Percentiles rank a stretch among this genome's conserved stretches.
These are phyloP conservation scores for Epicampocera succincta DNA, from an alignment of 2,888 invertebrate species.

Conservation along the genomic window DNA sequence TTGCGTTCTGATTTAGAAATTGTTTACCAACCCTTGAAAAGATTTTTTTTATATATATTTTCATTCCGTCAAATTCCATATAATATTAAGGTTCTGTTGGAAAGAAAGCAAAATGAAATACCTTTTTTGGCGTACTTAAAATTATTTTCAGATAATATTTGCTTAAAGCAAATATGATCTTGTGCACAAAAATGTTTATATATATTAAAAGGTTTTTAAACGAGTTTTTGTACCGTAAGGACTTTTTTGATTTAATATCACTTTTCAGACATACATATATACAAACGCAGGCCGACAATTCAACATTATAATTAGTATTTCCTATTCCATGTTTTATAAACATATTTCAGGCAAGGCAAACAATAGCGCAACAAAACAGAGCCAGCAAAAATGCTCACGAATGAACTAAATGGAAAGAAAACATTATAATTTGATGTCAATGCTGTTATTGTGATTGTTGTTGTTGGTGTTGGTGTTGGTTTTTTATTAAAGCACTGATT, in stretches of 20 bases:
- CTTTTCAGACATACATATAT: background rate
- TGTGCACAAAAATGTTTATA: too few species aligned
- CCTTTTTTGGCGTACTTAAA: too few species aligned
- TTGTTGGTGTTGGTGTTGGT: slow-evolving; percentile 32
- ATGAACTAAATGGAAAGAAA: slow-evolving; percentile 39
- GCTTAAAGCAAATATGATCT: too few species aligned
- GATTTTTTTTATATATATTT: background rate
- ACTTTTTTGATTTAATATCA: too few species aligned
- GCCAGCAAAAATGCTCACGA: slow-evolving; percentile 8
- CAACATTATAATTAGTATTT: slow-evolving; percentile 12
- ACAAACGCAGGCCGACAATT: background rate
- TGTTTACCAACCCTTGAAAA: background rate
- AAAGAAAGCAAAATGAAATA: too few species aligned
- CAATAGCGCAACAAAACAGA: slow-evolving; percentile 20
- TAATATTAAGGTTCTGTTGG: too few species aligned
- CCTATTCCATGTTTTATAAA: slow-evolving; percentile 18
- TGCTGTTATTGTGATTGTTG: slow-evolving; percentile 23
- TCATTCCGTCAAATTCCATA: too few species aligned
- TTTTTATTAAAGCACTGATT: slow-evolving; percentile 49
- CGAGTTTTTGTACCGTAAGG: too few species aligned
- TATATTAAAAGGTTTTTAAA: too few species aligned
- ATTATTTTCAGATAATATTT: too few species aligned
- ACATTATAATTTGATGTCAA: slow-evolving; percentile 43
- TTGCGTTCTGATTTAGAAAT: slow-evolving; percentile 11
- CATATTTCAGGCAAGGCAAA: slow-evolving; percentile 32